Evolutionary conservation across 2,888 invertebrate genomes (phyloP).

Genomic region (Drosophila histrio): DNA sequence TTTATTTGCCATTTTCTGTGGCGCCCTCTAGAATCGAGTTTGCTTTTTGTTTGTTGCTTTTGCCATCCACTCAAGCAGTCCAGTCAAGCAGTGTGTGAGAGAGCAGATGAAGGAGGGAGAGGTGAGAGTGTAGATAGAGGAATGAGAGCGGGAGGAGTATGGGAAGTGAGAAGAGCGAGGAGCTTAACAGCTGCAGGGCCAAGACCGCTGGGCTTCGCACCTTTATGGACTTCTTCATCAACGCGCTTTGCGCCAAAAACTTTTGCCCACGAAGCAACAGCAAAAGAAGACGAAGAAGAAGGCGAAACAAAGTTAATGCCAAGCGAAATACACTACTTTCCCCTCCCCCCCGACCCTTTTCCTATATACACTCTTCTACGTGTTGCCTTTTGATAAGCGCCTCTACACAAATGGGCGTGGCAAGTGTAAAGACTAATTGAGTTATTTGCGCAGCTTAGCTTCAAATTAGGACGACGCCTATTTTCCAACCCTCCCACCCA

Average conservation of each 20-base stretch:
- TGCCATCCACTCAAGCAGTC: conserved; percentile 15
- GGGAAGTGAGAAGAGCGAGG: background rate
- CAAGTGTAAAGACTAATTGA: conserved; percentile 60
- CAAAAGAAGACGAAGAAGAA: background rate
- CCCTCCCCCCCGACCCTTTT: background rate
- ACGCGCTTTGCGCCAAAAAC: conserved; percentile 49
- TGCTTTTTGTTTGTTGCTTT: conserved; percentile 53
- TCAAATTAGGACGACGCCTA: conserved; percentile 21
- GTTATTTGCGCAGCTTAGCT: conserved; percentile 67
- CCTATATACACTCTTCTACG: background rate
- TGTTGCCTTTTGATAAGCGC: conserved; percentile 24
- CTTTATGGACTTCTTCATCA: conserved; percentile 72
- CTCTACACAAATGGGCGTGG: conserved; percentile 30
- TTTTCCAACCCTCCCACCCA: background rate
- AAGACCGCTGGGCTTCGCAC: conserved; percentile 55
- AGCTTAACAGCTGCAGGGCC: conserved; percentile 1
- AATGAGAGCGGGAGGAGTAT: background rate
- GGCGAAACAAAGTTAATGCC: conserved; percentile 57
- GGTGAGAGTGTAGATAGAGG: background rate
- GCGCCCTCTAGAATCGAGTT: conserved; percentile 30
- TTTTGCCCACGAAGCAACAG: conserved; percentile 52
- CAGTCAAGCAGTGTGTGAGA: background rate
- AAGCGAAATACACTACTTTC: conserved; percentile 21
- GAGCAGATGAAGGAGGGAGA: no score
- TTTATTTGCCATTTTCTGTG: conserved; percentile 52